Evolutionary conservation across 2,888 invertebrate species (phyloP).

Genomic region (Tolmerus cingulatus): DNA sequence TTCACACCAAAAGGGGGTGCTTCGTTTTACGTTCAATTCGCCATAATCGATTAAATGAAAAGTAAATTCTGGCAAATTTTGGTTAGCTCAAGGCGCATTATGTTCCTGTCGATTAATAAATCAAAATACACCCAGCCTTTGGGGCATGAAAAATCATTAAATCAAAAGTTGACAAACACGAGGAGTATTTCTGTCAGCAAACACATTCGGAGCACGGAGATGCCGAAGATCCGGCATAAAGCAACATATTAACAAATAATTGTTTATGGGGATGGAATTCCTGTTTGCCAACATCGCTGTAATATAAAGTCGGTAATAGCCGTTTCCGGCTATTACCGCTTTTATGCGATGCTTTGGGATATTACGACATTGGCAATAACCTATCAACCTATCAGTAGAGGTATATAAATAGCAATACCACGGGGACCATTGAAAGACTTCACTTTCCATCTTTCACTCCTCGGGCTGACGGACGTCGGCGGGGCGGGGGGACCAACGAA

Average conservation of each 20-base stretch:
- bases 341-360: conserved; percentile 2
- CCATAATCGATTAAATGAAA: not conserved
- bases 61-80: not conserved
- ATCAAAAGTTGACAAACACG: not conserved
- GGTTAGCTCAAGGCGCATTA: not conserved
- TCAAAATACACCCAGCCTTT: not conserved
- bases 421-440: not conserved
- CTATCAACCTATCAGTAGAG: conserved; percentile 22
- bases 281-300: conserved; percentile 12
- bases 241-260: conserved; percentile 47
- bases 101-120: not conserved
- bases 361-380: conserved; percentile 30
- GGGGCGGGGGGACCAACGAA: not conserved
- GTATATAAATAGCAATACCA: conserved; percentile 34
- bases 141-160: not conserved
- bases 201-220: not conserved
- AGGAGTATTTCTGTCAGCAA: not conserved
- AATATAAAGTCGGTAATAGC: conserved; percentile 23
- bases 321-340: conserved; percentile 18
- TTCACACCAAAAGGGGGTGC: not conserved
- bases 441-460: not conserved
- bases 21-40: not conserved
- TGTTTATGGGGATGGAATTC: conserved; percentile 45
- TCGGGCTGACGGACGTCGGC: not conserved
- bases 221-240: conserved; percentile 15